Evolutionary conservation across 2,797 vertebrate genomes (phyloP).

Genomic region (Dromococcyx pavoninus): DNA sequence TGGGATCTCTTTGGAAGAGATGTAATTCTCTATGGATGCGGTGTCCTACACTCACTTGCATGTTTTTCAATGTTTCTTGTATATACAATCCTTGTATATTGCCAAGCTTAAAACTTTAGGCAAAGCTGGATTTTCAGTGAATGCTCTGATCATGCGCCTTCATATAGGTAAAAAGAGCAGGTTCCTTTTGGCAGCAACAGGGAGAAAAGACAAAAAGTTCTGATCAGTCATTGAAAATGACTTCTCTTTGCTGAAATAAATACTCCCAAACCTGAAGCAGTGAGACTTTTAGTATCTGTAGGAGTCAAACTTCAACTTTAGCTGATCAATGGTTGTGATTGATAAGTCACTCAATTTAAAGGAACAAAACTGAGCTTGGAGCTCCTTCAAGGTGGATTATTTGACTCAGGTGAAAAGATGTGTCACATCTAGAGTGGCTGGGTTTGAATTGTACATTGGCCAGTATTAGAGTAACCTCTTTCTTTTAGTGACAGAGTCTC

Average conservation of each 20-base stretch:
- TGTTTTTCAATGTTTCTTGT: not conserved
- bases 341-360: not conserved
- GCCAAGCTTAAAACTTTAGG: not conserved
- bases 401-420: not conserved
- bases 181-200: not conserved
- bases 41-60: not conserved
- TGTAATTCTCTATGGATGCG: not conserved
- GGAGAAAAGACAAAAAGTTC: not conserved
- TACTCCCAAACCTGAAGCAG: not conserved
- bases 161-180: fast-evolving
- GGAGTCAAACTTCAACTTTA: not conserved
- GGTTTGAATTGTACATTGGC: not conserved
- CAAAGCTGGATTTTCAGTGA: not conserved
- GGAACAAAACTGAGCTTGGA: not conserved
- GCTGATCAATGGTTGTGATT: not conserved
- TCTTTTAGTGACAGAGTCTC: not conserved
- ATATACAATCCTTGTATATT: not conserved
- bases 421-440: not conserved
- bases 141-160: not conserved
- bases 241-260: not conserved
- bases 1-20: not conserved
- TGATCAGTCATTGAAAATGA: not conserved
- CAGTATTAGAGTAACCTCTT: not conserved
- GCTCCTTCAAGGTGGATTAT: not conserved
- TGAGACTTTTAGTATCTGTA: not conserved